A percentile compares a stretch with the other conserved stretches of the same genome.
These are phyloP conservation scores for Micrastur ruficollis DNA, from an alignment of 2,797 vertebrate genomes.

Conservation along the genomic window DNA sequence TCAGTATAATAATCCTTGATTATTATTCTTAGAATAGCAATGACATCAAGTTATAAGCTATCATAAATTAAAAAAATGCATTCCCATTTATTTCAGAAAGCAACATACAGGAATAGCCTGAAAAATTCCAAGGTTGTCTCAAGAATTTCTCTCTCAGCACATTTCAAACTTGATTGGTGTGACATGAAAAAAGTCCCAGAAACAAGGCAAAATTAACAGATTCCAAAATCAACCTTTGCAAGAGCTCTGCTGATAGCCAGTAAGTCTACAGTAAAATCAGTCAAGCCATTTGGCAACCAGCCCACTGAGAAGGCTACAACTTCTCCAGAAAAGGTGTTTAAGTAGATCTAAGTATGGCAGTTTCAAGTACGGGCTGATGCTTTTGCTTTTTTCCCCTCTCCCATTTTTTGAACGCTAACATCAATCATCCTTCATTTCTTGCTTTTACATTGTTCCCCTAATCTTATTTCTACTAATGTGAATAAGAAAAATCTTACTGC, in stretches of 20 bases:
- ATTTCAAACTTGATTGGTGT: neutral
- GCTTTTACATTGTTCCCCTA: neutral
- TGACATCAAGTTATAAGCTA: constrained; percentile 6
- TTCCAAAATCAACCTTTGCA: neutral
- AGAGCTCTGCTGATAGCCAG: neutral
- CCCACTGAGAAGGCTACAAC: neutral
- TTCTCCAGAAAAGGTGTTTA: neutral
- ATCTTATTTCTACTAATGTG: neutral
- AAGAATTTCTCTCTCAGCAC: neutral
- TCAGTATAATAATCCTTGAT: neutral
- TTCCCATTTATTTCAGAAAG: constrained; percentile 6
- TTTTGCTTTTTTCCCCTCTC: neutral
- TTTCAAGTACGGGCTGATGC: neutral
- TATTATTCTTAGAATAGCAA: constrained; percentile 46
- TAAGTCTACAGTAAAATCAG: neutral
- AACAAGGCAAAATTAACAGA: neutral
- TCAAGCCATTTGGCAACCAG: neutral
- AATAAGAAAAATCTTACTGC: neutral
- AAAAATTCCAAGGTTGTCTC: neutral
- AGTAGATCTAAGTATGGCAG: neutral
- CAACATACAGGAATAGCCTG: neutral
- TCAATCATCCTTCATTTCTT: neutral
- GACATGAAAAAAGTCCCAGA: neutral
- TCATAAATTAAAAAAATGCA: neutral
- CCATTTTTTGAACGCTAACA: neutral